These are phyloP conservation scores for Habroteleia sp. DNA, from an alignment of 2,888 invertebrate genomes.

Conservation along the genomic window DNA sequence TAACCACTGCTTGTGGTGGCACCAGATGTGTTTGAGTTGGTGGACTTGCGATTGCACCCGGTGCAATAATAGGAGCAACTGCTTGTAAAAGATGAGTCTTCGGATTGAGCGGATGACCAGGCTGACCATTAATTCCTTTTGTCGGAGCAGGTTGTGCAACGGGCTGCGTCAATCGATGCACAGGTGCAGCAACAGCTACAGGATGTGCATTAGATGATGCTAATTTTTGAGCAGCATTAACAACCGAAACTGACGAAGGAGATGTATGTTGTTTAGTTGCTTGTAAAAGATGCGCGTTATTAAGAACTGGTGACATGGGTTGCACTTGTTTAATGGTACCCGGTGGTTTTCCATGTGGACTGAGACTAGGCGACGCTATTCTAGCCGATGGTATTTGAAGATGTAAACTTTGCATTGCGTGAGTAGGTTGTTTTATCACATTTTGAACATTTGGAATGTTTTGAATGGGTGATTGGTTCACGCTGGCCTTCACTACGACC, in stretches of 20 bases:
- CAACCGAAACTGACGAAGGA: constrained; percentile 71
- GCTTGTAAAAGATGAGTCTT: constrained; percentile 81
- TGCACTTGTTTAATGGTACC: constrained; percentile 74
- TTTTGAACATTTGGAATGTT: constrained; percentile 61
- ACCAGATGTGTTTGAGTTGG: constrained; percentile 82
- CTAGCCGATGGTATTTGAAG: constrained; percentile 74
- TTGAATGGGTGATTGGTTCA: constrained; percentile 67
- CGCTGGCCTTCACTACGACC: constrained; percentile 55
- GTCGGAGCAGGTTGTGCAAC: constrained; percentile 71
- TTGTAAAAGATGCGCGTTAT: constrained; percentile 79
- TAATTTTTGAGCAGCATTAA: constrained; percentile 76
- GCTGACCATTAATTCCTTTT: constrained; percentile 77
- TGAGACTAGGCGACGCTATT: constrained; percentile 75
- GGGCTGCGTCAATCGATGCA: constrained; percentile 73
- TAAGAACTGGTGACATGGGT: constrained; percentile 78
- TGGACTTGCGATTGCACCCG: constrained; percentile 83
- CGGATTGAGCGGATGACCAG: constrained; percentile 77
- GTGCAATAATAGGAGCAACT: constrained; percentile 81
- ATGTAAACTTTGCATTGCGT: constrained; percentile 73
- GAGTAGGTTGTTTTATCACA: constrained; percentile 74
- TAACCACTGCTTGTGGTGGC: constrained; percentile 81
- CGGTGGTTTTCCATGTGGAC: constrained; percentile 72
- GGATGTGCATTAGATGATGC: constrained; percentile 66
- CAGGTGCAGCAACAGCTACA: constrained; percentile 65
- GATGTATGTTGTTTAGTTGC: constrained; percentile 79